Base-by-base conservation (phyloP, 2,888 invertebrate genomes). In the Diloba caeruleocephala region DNA sequence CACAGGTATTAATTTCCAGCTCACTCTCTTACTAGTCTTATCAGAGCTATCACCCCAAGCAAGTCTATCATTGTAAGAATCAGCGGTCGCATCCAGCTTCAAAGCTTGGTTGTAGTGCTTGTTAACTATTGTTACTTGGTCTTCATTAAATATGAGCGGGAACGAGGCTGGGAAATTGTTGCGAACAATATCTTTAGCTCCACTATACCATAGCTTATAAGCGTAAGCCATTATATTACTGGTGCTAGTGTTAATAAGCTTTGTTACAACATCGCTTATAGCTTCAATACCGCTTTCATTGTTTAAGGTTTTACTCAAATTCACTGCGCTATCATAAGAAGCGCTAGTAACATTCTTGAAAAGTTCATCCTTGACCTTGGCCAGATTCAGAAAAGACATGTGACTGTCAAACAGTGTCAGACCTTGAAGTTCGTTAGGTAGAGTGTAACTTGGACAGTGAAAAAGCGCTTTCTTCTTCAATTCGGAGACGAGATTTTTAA, bases 1-100 rank as follows among this genome's bases (percentile, higher is more conserved):
- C 5, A 69, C 15, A 0, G 85, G 74, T 7, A 57, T 38, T 0
- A 84, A 19, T 31, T 66, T 70, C 85, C 85, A 85, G 26, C 51
- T 59, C 0, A 81, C 64, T 49, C 51, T 59, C 5, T 19, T 49
- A 9, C 62, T 71, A 2, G 58, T 61, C 32, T 61, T 62, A 12
- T 78, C 76, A 2, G 32, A 39, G 0, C 32, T 43, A 15, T 79
- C 76, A 1, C 82, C 82, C 65, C 57, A 71, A 2, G 62, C 77
- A 14, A 57, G 42, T 33, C 66, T 76, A 28, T 76, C 68, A 10
- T 56, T 57, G 5, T 61, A 14, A 0, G 21, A 9, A 33, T 73
- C 70, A 8, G 38, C 28, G 5, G 46, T 49, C 0, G 26, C 41
- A 28, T 69, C 76, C 2, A 84, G 29, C 46, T 73, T 82, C 2